These are phyloP conservation scores for Troglohyphantes excavatus DNA, from an alignment of 2,888 invertebrate genomes.

Conservation along the genomic window DNA sequence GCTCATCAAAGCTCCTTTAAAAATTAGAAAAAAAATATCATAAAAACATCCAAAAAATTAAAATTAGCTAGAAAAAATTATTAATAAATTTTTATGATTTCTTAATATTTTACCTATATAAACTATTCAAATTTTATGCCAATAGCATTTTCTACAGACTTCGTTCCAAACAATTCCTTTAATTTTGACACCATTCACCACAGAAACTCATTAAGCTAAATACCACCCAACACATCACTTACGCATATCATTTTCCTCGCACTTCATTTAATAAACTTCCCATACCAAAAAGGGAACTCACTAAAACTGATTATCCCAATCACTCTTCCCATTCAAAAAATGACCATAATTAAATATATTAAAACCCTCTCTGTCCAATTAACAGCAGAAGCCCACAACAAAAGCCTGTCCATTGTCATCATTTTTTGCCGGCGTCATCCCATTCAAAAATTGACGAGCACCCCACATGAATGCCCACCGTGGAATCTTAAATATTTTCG, in stretches of 20 bases:
- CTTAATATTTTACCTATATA: no score
- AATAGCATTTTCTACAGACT: no score
- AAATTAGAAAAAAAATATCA: no score
- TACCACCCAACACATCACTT: background rate
- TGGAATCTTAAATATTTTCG: slow-evolving; percentile 41
- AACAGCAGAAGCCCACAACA: background rate
- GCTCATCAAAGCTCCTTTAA: no score
- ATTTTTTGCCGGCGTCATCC: background rate
- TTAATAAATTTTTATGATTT: no score
- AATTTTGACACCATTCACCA: no score
- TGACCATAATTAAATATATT: slow-evolving; percentile 44
- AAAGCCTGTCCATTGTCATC: background rate
- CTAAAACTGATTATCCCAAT: slow-evolving; percentile 24
- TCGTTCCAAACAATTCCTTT: no score
- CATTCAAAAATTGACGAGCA: background rate
- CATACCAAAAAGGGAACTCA: background rate
- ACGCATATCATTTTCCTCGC: background rate
- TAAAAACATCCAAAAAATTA: no score
- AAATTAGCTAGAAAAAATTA: no score
- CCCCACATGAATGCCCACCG: background rate
- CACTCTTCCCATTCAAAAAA: slow-evolving; percentile 1
- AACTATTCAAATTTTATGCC: no score
- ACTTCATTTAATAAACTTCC: slow-evolving; percentile 1
- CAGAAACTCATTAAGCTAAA: background rate
- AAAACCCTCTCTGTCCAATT: slow-evolving; percentile 25